Evolutionary conservation across 2,888 invertebrate species (phyloP), one percentile per base, ranked within the genome.

Genomic region (Drosophila flavopinicola): DNA sequence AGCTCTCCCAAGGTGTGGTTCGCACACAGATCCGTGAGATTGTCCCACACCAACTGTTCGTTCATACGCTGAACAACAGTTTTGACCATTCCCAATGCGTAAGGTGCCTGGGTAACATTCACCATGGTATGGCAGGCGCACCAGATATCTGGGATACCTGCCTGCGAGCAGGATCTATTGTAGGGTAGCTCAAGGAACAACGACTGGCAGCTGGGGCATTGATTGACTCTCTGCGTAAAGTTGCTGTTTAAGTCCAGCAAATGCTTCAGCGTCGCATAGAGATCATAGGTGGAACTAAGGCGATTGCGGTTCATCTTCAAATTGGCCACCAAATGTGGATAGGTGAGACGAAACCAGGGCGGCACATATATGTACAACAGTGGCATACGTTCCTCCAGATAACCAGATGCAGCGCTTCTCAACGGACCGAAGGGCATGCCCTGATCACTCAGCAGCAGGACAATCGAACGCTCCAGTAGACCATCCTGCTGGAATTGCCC

Each of bases 371-470:
- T 90, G 80, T 94, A 95, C 45, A 95, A 91, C 79, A 94, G 94
- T 0, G 96, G 96, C 77, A 95, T 86, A 15, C 95, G 93, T 79
- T 96, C 95, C 82, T 96, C 96, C 70, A 94, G 93, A 92, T 94
- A 95, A 0, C 95, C 95, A 25, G 94, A 93, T 20, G 93, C 91
- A 5, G 94, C 93, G 39, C 93, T 90, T 6, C 95, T 92, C 39
- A 94, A 92, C 11, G 92, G 92, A 0, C 95, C 95, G 86, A 94
- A 95, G 6, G 95, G 92, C 78, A 95, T 92, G 0, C 96, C 96
- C 77, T 96, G 95, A 84, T 95, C 95, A 80, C 95, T 95, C 60
- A 96, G 91, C 61, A 95, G 93, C 41, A 96, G 91, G 0, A 96
- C 90, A 74, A 95, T 93, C 1, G 94, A 70, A 9, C 58, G 29